A percentile compares a stretch with the other conserved stretches of the same genome.
Evolutionary conservation across 2,113 vertebrate species (phyloP).

Genomic region (Coracopsis vasa): DNA sequence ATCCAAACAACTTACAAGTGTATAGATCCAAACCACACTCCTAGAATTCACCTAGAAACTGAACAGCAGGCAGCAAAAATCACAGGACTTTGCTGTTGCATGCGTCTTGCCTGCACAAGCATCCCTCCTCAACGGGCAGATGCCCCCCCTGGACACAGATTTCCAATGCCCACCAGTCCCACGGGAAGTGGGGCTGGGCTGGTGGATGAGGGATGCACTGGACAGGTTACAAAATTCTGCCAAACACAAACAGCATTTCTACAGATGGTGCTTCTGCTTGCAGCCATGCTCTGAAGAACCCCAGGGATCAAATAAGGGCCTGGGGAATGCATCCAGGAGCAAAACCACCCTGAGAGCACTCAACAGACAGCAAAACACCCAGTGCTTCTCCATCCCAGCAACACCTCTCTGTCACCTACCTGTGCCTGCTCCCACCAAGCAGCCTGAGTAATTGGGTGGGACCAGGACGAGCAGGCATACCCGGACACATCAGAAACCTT

Average conservation of each 20-base stretch:
- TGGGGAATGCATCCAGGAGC: background rate
- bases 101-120: background rate
- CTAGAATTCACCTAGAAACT: background rate
- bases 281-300: background rate
- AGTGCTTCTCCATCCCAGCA: background rate
- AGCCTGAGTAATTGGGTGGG: background rate
- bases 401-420: background rate
- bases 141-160: too few species aligned
- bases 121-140: background rate
- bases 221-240: background rate
- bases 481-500: background rate
- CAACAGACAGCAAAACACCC: background rate
- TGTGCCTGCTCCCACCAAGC: rapidly evolving
- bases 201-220: too few species aligned
- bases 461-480: background rate
- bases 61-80: background rate
- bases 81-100: background rate
- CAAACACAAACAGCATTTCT: background rate
- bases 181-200: background rate
- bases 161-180: too few species aligned
- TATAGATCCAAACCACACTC: background rate
- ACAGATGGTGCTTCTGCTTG: background rate
- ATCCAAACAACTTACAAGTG: background rate
- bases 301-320: background rate
- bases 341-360: background rate